Percentiles rank a stretch among this genome's conserved stretches.
Conservation (phyloP, 2,797 vertebrate species). For the Triplophysa yarkandensis region DNA sequence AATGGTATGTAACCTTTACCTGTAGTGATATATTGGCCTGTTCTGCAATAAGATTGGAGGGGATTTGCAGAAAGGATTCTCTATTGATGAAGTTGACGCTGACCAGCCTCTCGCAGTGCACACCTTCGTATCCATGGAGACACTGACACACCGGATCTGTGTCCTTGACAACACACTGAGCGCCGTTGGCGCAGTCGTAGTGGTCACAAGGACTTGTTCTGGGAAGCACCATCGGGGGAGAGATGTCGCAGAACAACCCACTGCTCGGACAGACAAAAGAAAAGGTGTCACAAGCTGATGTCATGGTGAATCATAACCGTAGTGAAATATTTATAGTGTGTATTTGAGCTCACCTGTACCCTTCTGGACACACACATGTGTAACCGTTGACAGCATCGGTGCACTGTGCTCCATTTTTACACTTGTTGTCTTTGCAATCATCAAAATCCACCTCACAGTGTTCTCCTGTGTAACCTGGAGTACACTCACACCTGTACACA, state of each 20-base stretch:
- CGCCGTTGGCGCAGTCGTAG: slow-evolving; percentile 92
- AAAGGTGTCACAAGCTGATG: neutral
- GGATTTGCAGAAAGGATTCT: slow-evolving; percentile 92
- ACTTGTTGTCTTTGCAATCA: slow-evolving; percentile 95
- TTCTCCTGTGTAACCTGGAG: slow-evolving; percentile 90
- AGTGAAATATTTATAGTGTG: neutral
- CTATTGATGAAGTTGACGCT: slow-evolving; percentile 94
- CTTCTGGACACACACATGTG: slow-evolving; percentile 90
- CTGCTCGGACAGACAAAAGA: slow-evolving; percentile 64
- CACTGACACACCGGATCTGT: slow-evolving; percentile 91
- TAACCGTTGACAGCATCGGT: slow-evolving; percentile 93
- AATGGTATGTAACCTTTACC: slow-evolving; percentile 71
- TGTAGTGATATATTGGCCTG: slow-evolving; percentile 95
- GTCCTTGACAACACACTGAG: slow-evolving; percentile 87
- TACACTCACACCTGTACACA: slow-evolving; percentile 88
- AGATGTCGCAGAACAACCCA: slow-evolving; percentile 93
- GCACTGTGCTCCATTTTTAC: slow-evolving; percentile 91
- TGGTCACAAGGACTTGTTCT: slow-evolving; percentile 96
- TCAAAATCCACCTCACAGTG: slow-evolving; percentile 91
- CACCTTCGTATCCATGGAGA: slow-evolving; percentile 90
- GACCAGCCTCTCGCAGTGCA: slow-evolving; percentile 89
- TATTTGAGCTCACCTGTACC: slow-evolving; percentile 83
- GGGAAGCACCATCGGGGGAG: slow-evolving; percentile 94
- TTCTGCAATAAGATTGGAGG: slow-evolving; percentile 81
- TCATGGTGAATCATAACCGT: slow-evolving; percentile 15